phyloP scores from a whole-genome alignment of 2,888 invertebrate genomes.

The Stegana nigrithorax region DNA sequence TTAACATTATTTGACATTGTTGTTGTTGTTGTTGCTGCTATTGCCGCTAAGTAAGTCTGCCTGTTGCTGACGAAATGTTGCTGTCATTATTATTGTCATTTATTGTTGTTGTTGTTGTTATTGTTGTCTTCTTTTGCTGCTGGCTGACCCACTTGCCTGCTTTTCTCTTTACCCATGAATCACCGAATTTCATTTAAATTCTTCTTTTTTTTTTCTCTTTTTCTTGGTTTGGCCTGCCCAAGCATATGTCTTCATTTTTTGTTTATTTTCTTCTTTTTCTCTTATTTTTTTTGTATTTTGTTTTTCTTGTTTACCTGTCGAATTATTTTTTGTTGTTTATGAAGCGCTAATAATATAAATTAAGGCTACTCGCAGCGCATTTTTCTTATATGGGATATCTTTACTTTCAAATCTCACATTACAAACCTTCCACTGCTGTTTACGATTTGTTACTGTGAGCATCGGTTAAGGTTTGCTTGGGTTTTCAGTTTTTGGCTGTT shows the following conservation, averaged over 20 bases:
- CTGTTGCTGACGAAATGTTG: background rate
- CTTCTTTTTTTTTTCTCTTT: too few species aligned
- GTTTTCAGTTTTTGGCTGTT: background rate
- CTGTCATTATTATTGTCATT: background rate
- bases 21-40: slow-evolving; percentile 41
- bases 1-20: slow-evolving; percentile 7
- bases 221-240: too few species aligned
- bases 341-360: background rate
- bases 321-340: background rate
- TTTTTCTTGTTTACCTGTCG: background rate
- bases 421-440: background rate
- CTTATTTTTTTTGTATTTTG: too few species aligned
- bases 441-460: background rate
- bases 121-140: slow-evolving; percentile 3
- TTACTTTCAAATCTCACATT: slow-evolving; percentile 16
- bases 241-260: background rate
- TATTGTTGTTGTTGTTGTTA: slow-evolving; percentile 11
- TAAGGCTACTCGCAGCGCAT: background rate
- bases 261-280: background rate
- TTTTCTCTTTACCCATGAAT: background rate
- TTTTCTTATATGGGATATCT: background rate
- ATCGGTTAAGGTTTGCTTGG: background rate
- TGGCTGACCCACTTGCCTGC: slow-evolving; percentile 7
- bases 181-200: slow-evolving; percentile 3
- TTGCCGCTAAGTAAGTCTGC: slow-evolving; percentile 22